phyloP scores from a whole-genome alignment of 2,113 vertebrate species.

The Cyprinus carpio region DNA sequence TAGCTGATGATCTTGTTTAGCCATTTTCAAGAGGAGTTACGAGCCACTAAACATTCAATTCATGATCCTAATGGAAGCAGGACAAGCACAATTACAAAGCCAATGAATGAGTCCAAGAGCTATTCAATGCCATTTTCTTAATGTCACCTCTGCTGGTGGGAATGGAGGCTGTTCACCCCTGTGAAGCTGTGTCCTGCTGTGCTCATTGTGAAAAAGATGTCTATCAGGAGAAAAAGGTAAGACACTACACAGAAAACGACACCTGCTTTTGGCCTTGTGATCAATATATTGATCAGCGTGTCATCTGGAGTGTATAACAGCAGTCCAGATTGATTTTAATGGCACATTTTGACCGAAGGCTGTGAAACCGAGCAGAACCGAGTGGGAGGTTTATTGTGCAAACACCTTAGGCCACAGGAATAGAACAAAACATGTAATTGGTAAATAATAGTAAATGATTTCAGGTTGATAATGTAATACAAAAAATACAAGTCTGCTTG shows the following conservation, averaged over 20 bases:
- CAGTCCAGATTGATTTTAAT: constrained; percentile 45
- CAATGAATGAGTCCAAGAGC: constrained; percentile 8
- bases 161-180: neutral
- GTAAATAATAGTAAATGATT: neutral
- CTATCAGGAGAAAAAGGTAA: constrained; percentile 27
- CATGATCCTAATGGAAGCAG: constrained; percentile 4
- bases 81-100: constrained; percentile 13
- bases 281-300: constrained; percentile 40
- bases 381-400: neutral
- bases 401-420: neutral
- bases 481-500: neutral
- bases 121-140: constrained; percentile 19
- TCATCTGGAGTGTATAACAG: constrained; percentile 25
- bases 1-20: neutral
- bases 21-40: neutral
- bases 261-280: constrained; percentile 40
- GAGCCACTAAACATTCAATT: constrained; percentile 28
- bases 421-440: neutral
- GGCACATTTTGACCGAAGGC: constrained; percentile 35
- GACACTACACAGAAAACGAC: constrained; percentile 20
- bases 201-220: constrained; percentile 35
- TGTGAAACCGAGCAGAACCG: constrained; percentile 21
- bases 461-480: neutral
- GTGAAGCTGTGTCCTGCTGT: constrained; percentile 11
- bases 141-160: constrained; percentile 29